These are phyloP conservation scores for Triplophysa siluroides DNA, from an alignment of 2,113 vertebrate species.

Conservation along the genomic window DNA sequence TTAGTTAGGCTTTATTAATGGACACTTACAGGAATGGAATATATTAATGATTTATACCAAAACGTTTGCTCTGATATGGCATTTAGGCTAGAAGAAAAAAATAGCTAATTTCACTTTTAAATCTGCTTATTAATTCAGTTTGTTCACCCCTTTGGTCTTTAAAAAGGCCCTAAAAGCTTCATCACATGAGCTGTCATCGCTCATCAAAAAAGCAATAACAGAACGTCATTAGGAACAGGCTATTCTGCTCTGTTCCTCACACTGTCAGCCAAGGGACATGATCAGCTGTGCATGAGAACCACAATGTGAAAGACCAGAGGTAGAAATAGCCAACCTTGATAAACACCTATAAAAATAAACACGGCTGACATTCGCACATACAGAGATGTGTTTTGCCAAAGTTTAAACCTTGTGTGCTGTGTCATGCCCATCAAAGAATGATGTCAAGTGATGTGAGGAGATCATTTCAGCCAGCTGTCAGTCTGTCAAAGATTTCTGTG, in stretches of 20 bases:
- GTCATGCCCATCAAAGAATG: constrained; percentile 17
- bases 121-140: background rate
- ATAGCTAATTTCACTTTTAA: too few species aligned
- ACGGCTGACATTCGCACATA: constrained; percentile 20
- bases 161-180: background rate
- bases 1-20: too few species aligned
- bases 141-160: background rate
- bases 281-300: constrained; percentile 22
- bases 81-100: too few species aligned
- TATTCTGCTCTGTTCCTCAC: constrained; percentile 23
- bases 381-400: constrained; percentile 24
- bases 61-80: too few species aligned
- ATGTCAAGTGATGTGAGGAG: too few species aligned
- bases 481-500: too few species aligned
- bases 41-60: too few species aligned
- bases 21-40: too few species aligned
- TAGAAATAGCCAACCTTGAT: constrained; percentile 49
- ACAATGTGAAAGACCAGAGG: constrained; percentile 30
- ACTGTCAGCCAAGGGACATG: background rate
- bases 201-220: background rate
- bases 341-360: constrained; percentile 48
- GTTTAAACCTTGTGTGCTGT: constrained; percentile 20
- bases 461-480: too few species aligned
- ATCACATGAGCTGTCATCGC: background rate
- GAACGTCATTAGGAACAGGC: background rate